Base-by-base conservation (phyloP, 2,113 vertebrate species). In the Cyprinus carpio region DNA sequence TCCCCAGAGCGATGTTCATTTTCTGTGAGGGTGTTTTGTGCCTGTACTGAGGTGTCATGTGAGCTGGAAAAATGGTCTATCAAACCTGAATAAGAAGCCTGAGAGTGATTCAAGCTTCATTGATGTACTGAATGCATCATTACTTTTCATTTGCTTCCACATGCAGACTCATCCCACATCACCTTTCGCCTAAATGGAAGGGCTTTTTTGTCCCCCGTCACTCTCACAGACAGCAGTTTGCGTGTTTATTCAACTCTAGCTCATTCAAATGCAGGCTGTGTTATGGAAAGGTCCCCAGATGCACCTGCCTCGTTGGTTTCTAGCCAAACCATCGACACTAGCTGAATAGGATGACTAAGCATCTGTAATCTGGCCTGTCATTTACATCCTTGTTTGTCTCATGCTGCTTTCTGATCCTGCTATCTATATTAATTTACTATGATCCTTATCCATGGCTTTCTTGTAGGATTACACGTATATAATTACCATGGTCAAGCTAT, bases 281-380 rank as follows among this genome's bases (percentile, higher is more conserved):
- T 86, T 87, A 78, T 91, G 88, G 87, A 87, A 89, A 87, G 88
- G 83, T 88, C 87, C 87, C 85, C 85, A 87, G 85, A 86, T 87
- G 84, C 86, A 87, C 83, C 81, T 88, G 84, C 65, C 79, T 87
- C 72, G 80, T 83, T 75, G 87, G 83, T 86, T 76, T 40, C 83
- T 74, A 72, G 37, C 40, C 75, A 86, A 86, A 76, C 56, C 72
- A 56, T 65, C 16, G 58, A 82, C 60, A 64, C 11, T 77, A 31
- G 40, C 54, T 88, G 62, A 88, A 81, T 84, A 72, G 75, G 54
- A 80, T 80, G 56, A 84, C 78, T 82, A 34, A 74, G 75, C 77
- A 78, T 75, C 29, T 40, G 34, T 85, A 46, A 80, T 85, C 20
- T 4, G 1, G 29, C 60, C 31, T 88, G 81, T 15, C 40, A 31